These are phyloP conservation scores for Ceratothoa steindachneri DNA, from an alignment of 2,888 invertebrate genomes.

Conservation along the genomic window DNA sequence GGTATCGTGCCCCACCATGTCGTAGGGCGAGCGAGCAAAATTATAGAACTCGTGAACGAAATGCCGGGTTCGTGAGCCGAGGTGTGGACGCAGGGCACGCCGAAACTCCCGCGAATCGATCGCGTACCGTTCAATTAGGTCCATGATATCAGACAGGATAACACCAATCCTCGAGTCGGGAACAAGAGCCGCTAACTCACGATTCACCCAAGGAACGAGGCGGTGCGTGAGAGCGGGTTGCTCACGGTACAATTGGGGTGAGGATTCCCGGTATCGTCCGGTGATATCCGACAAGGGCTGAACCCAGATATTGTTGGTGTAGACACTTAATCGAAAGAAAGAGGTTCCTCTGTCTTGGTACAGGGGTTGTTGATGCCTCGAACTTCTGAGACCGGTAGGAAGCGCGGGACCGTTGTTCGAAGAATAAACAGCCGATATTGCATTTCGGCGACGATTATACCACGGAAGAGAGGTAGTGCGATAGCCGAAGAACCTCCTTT, in stretches of 20 bases:
- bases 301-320: constrained; percentile 72
- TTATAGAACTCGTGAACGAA: constrained; percentile 83
- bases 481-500: constrained; percentile 35
- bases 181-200: constrained; percentile 68
- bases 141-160: constrained; percentile 66
- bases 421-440: background rate
- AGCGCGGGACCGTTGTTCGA: constrained; percentile 20
- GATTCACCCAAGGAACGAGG: constrained; percentile 78
- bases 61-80: constrained; percentile 71
- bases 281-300: constrained; percentile 60
- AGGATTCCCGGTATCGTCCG: constrained; percentile 68
- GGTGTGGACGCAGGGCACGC: constrained; percentile 64
- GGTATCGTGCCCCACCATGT: constrained; percentile 66
- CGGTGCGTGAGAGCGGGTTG: constrained; percentile 76
- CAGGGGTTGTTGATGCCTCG: background rate
- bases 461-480: constrained; percentile 22
- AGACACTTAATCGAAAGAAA: constrained; percentile 55
- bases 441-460: background rate
- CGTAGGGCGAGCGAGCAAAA: constrained; percentile 81
- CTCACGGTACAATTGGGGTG: constrained; percentile 68
- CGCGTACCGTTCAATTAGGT: constrained; percentile 64
- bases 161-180: constrained; percentile 53
- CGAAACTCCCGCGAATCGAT: constrained; percentile 67
- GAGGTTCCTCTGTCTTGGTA: constrained; percentile 27
- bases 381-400: constrained; percentile 21